Evolutionary conservation across 2,888 invertebrate species (phyloP).

Genomic region (Hybos culiciformis): DNA sequence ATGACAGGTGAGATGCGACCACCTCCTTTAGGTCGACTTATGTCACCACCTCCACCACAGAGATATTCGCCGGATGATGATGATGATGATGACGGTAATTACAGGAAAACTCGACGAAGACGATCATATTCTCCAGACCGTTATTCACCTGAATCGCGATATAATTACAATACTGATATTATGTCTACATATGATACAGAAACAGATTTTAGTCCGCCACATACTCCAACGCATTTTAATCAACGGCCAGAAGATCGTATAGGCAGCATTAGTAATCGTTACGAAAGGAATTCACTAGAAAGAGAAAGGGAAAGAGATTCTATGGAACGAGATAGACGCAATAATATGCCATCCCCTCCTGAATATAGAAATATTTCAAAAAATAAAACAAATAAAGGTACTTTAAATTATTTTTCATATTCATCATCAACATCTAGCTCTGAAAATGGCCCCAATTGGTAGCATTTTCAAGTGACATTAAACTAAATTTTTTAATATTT

Average conservation of each 20-base stretch:
- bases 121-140: slow-evolving; percentile 33
- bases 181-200: slow-evolving; percentile 43
- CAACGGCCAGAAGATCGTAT: neutral
- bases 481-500: too few relatives aligned
- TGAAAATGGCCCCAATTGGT: neutral
- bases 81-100: slow-evolving; percentile 21
- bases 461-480: too few relatives aligned
- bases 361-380: neutral
- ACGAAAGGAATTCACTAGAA: neutral
- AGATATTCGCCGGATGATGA: slow-evolving; percentile 21
- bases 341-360: neutral
- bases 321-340: neutral
- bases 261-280: neutral
- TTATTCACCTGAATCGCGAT: slow-evolving; percentile 42
- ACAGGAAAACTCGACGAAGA: slow-evolving; percentile 19
- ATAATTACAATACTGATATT: slow-evolving; percentile 36
- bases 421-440: neutral
- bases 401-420: neutral
- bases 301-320: neutral
- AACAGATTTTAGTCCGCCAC: slow-evolving; percentile 52
- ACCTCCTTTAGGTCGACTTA: slow-evolving; percentile 41
- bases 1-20: slow-evolving; percentile 42
- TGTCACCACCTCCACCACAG: slow-evolving; percentile 37
- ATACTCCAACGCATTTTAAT: slow-evolving; percentile 39
- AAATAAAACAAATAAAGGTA: slow-evolving; percentile 1